Percentiles rank a stretch among this genome's conserved stretches.
phyloP scores from a whole-genome alignment of 2,113 vertebrate genomes.

The Henicopernis longicauda region DNA sequence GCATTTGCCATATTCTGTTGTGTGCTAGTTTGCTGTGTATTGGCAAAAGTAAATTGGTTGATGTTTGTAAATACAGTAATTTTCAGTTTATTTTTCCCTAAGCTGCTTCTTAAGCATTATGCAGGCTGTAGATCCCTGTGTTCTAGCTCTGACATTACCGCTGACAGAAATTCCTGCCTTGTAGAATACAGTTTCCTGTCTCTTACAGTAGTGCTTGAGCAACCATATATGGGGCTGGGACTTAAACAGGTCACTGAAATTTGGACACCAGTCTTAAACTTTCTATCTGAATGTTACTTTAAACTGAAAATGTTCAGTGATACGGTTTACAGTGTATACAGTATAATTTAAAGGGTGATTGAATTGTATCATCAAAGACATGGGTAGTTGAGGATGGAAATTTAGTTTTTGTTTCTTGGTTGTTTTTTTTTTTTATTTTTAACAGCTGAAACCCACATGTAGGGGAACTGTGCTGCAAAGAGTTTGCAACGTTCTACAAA shows the following conservation, averaged over 20 bases:
- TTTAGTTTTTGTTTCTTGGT: not conserved
- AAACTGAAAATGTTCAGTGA: not conserved
- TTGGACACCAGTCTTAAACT: not conserved
- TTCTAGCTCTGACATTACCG: not conserved
- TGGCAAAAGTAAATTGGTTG: not conserved
- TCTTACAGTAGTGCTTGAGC: not conserved
- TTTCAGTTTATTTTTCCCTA: not conserved
- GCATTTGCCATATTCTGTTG: not conserved
- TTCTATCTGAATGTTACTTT: not conserved
- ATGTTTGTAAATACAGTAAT: not conserved
- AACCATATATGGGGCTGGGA: not conserved
- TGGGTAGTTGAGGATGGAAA: not conserved
- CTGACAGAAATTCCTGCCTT: not conserved
- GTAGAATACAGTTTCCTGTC: not conserved
- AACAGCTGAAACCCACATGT: not conserved
- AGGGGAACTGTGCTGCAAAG: not conserved
- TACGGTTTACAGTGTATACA: not conserved
- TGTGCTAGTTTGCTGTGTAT: not conserved
- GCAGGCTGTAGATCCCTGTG: not conserved
- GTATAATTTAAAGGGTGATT: not conserved
- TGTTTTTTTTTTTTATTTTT: not conserved
- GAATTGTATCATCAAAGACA: not conserved
- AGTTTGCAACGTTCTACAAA: not conserved
- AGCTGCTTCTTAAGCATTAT: not conserved
- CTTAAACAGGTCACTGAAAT: not conserved